Evolutionary conservation across 23 tunicate species (phyloP).

Genomic region (Diplosoma virens): DNA sequence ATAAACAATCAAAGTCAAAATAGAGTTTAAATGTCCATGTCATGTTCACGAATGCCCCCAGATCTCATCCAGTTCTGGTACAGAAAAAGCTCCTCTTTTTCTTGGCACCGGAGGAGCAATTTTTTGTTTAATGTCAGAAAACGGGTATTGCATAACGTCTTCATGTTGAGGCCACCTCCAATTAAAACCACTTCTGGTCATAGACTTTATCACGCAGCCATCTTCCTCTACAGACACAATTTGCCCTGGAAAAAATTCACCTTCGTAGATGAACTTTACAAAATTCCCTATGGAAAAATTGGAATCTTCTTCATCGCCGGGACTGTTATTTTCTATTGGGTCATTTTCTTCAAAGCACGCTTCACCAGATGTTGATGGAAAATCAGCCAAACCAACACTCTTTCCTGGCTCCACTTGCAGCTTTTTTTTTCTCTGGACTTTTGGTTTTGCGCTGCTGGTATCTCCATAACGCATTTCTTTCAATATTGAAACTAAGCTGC

Average conservation of each 20-base stretch:
- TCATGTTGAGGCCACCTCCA: slow-evolving; percentile 1
- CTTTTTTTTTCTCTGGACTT: background rate
- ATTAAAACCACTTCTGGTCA: background rate
- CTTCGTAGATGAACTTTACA: background rate
- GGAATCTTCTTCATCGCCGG: background rate
- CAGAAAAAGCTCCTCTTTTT: slow-evolving; percentile 3
- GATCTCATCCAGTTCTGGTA: background rate
- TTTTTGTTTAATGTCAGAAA: background rate
- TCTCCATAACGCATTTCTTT: background rate
- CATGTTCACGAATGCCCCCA: background rate
- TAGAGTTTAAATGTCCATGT: no score
- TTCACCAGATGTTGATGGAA: background rate
- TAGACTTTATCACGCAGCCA: background rate
- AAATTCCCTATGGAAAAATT: background rate
- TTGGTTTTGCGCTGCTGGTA: background rate
- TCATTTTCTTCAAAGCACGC: background rate
- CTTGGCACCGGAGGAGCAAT: background rate
- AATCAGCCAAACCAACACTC: background rate
- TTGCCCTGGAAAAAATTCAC: background rate
- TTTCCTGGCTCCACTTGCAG: slow-evolving; percentile 5
- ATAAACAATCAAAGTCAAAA: background rate
- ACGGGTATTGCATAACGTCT: background rate
- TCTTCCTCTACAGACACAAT: no score
- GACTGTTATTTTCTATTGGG: background rate
- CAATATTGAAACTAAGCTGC: background rate